Percentiles rank a stretch among this genome's conserved stretches.
Evolutionary conservation across 2,797 vertebrate genomes (phyloP).

Genomic region (Coccyzus lansbergi): DNA sequence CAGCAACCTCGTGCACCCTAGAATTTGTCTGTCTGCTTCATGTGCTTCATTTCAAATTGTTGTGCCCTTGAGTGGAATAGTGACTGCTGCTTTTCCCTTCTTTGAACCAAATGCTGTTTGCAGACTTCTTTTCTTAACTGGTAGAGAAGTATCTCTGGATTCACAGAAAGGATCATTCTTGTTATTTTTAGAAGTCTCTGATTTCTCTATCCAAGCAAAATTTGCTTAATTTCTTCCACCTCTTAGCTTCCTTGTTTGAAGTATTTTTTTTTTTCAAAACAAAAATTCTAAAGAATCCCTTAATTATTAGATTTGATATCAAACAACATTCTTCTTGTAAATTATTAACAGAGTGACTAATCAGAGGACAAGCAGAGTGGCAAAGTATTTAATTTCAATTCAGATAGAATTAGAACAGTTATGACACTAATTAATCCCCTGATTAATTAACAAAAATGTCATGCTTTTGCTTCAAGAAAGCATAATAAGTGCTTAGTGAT

Average conservation of each 20-base stretch:
- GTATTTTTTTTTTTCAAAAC: background rate
- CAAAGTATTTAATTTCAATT: background rate
- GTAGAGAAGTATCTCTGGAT: background rate
- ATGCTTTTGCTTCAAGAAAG: background rate
- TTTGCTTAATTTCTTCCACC: background rate
- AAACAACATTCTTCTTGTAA: background rate
- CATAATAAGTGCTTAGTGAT: background rate
- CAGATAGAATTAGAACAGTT: background rate
- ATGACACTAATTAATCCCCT: background rate
- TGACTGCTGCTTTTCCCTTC: background rate
- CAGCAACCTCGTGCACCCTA: background rate
- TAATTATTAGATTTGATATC: background rate
- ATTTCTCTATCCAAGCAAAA: background rate
- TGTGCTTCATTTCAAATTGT: background rate
- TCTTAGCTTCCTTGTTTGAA: background rate
- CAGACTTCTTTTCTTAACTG: background rate
- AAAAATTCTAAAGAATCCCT: background rate
- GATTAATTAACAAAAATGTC: background rate
- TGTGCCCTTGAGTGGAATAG: background rate
- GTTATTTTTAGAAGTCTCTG: background rate
- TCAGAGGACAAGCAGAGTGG: background rate
- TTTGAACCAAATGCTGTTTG: background rate
- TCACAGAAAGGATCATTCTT: background rate
- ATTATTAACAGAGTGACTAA: background rate
- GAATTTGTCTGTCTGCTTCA: background rate